These are phyloP conservation scores for Leucoraja erinaceus DNA, from an alignment of 2,113 vertebrate species.

Conservation along the genomic window DNA sequence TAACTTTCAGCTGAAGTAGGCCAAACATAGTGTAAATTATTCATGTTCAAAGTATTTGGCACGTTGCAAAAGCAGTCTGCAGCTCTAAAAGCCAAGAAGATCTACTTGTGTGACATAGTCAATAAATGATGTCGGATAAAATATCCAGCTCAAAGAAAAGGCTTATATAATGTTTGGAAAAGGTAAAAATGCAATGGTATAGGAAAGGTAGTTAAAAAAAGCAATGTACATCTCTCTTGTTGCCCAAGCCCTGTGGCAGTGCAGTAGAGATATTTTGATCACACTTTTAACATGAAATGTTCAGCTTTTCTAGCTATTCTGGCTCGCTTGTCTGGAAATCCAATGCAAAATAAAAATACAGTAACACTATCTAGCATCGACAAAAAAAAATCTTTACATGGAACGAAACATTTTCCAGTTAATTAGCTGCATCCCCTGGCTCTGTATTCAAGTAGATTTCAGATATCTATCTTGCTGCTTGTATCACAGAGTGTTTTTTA, in stretches of 20 bases:
- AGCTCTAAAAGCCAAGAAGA: background rate
- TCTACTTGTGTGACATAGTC: background rate
- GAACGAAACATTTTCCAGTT: too few species aligned
- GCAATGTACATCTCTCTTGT: background rate
- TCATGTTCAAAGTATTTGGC: background rate
- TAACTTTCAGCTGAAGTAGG: background rate
- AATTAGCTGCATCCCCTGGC: background rate
- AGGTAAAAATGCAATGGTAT: background rate
- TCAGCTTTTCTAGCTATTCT: too few species aligned
- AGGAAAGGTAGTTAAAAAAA: background rate
- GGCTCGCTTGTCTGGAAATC: too few species aligned
- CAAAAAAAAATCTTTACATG: too few species aligned
- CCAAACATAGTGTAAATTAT: background rate
- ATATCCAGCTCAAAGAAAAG: background rate
- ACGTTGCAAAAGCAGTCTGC: background rate
- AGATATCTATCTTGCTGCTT: background rate
- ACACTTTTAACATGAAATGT: too few species aligned
- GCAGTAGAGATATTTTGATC: too few species aligned
- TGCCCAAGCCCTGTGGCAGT: too few species aligned
- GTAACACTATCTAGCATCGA: too few species aligned
- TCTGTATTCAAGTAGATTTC: background rate
- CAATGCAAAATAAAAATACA: too few species aligned
- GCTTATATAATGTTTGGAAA: background rate
- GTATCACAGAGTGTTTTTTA: background rate
- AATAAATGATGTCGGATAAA: background rate